phyloP scores from a whole-genome alignment of 1,140 invertebrate genomes.

The Pseudobourletiella spinata region DNA sequence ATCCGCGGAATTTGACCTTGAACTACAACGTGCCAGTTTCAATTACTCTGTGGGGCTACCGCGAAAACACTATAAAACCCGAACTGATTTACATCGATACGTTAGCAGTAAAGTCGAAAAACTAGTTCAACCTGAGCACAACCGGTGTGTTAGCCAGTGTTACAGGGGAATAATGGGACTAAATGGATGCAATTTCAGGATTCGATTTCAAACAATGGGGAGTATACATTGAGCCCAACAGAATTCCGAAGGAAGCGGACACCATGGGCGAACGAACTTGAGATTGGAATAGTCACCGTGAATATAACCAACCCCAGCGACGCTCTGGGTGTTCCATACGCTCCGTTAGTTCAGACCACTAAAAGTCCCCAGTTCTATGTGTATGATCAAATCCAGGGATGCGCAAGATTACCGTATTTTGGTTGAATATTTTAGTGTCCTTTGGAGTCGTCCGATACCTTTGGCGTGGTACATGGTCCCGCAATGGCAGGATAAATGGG shows the following conservation, averaged over 20 bases:
- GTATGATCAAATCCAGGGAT: too few species aligned
- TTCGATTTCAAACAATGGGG: constrained; percentile 53
- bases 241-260: constrained; percentile 57
- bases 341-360: constrained; percentile 58
- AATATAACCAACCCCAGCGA: constrained; percentile 70
- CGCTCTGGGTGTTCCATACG: constrained; percentile 56
- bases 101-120: constrained; percentile 45
- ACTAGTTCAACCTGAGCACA: too few species aligned
- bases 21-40: constrained; percentile 62
- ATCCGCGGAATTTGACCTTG: constrained; percentile 70
- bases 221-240: constrained; percentile 54
- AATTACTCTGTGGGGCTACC: constrained; percentile 77
- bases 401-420: neutral
- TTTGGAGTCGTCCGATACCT: constrained; percentile 86
- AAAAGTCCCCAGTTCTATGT: neutral
- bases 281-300: constrained; percentile 83
- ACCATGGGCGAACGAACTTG: constrained; percentile 59
- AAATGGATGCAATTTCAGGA: constrained; percentile 44
- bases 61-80: constrained; percentile 65
- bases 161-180: too few species aligned
- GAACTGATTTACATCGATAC: constrained; percentile 54
- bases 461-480: constrained; percentile 82
- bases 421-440: constrained; percentile 46
- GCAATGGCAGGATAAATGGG: constrained; percentile 72
- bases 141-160: too few species aligned